Evolutionary conservation across 1,140 invertebrate genomes (phyloP), one percentile per base, ranked within the genome.

Genomic region (Papilio polytes): DNA sequence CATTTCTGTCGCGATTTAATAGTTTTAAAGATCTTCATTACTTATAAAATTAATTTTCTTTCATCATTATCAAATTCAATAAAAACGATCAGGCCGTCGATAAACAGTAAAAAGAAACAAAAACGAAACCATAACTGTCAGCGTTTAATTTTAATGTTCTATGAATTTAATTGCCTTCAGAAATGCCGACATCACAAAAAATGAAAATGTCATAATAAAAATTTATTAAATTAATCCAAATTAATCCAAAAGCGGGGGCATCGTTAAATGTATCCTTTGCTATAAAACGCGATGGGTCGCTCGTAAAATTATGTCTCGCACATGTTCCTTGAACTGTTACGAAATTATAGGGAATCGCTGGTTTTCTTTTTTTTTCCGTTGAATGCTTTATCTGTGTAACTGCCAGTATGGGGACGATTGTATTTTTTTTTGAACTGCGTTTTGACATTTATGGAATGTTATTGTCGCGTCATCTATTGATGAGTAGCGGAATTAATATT

Each of bases 201-300:
- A 31, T 78, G 15, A 80, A 53, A 80, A 74, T 48, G 20, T 63
- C 70, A 41, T 56, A 73, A 73, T 83, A 81, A 80, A 78, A 84
- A 83, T 86, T 89, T 87, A 87, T 88, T 86, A 88, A 90, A 88
- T 88, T 86, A 90, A 89, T 88, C 84, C 83, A 81, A 84, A 88
- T 86, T 83, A 87, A 88, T 88, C 85, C 85, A 80, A 46, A 59
- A 80, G 76, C 56, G 48, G 44, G 77, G 51, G 63, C 80, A 56
- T 44, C 82, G 66, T 83, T 82, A 84, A 85, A 86, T 78, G 77
- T 77, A 83, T 84, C 74, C 85, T 86, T 86, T 79, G 88, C 84
- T 79, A 80, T 90, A 86, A 89, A 91, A 86, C 41, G 74, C 63
- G 83, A 89, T 84, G 87, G 83, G 46, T 20, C 15, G 80, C 26